Evolutionary conservation across 2,797 vertebrate genomes (phyloP).

Genomic region (Crocidura indochinensis): DNA sequence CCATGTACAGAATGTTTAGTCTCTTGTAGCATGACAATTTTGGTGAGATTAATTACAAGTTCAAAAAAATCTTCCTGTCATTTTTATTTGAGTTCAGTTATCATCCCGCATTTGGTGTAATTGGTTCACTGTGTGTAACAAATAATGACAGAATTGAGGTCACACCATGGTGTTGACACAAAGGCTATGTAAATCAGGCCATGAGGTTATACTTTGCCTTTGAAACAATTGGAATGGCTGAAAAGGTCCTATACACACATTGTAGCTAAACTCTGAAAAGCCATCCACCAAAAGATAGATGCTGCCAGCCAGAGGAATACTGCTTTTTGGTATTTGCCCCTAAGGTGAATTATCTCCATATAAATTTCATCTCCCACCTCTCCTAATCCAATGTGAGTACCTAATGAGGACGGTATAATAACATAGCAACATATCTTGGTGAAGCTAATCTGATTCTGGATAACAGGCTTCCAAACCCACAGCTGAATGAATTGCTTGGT

Average conservation of each 20-base stretch:
- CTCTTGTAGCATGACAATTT: not conserved
- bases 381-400: not conserved
- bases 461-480: conserved; percentile 63
- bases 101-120: conserved; percentile 35
- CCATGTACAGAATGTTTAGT: conserved; percentile 7
- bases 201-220: conserved; percentile 36
- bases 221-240: conserved; percentile 28
- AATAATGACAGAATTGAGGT: conserved; percentile 26
- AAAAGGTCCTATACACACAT: not conserved
- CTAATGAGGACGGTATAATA: conserved; percentile 9
- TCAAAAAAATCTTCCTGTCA: not conserved
- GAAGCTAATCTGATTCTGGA: conserved; percentile 71
- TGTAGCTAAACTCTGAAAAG: not conserved
- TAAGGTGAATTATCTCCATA: not conserved
- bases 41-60: not conserved
- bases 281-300: not conserved
- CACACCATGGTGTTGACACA: not conserved
- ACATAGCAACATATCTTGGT: conserved; percentile 49
- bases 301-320: not conserved
- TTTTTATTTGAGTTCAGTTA: conserved; percentile 54
- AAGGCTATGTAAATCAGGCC: conserved; percentile 50
- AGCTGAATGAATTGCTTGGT: conserved; percentile 78
- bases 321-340: not conserved
- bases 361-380: conserved; percentile 39
- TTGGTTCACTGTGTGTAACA: conserved; percentile 59